Evolutionary conservation across 2,113 vertebrate genomes (phyloP).

Genomic region (Vidua macroura): DNA sequence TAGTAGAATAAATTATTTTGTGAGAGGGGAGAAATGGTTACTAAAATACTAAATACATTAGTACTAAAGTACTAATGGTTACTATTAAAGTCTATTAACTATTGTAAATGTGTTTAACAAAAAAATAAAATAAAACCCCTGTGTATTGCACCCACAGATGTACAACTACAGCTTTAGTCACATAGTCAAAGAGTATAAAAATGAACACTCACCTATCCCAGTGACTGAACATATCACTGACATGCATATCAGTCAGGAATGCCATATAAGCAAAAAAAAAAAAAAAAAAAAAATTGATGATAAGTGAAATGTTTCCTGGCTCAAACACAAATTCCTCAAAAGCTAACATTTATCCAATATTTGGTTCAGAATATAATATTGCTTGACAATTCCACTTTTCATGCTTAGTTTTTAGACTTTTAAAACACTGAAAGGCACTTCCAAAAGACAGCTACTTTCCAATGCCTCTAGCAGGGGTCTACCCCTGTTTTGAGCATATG

Average conservation of each 20-base stretch:
- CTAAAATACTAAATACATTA: background rate
- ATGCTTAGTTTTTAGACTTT: background rate
- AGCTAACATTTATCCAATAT: background rate
- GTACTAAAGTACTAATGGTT: background rate
- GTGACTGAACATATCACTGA: background rate
- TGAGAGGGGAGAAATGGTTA: background rate
- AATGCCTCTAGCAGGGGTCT: background rate
- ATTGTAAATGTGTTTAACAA: background rate
- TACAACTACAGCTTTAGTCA: background rate
- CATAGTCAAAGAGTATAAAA: background rate
- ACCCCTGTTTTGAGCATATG: background rate
- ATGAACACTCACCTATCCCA: rapidly evolving
- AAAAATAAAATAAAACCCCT: background rate
- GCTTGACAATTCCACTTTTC: background rate
- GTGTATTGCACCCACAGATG: background rate
- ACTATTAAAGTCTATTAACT: background rate
- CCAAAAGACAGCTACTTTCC: background rate
- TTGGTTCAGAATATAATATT: background rate
- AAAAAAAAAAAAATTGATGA: background rate
- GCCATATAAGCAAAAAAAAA: background rate
- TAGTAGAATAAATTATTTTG: background rate
- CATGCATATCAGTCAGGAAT: background rate
- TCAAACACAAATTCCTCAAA: background rate
- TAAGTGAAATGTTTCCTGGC: background rate
- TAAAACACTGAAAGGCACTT: background rate